Conservation (phyloP, 2,113 vertebrate species). For the Melanerpes aurifrons region DNA sequence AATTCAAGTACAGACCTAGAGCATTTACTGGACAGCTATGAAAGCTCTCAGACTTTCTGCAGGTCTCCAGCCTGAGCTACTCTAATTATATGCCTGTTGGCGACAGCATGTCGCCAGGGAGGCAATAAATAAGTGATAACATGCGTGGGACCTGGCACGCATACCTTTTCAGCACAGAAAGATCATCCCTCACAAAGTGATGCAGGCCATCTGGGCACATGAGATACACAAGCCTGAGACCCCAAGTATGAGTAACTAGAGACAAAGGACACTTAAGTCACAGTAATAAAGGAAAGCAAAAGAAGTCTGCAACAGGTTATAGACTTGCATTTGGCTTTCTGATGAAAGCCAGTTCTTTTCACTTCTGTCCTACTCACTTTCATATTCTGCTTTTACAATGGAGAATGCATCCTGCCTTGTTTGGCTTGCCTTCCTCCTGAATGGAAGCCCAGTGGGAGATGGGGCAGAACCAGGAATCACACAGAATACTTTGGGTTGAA, state of each 20-base stretch:
- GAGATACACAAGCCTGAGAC: slow-evolving; percentile 32
- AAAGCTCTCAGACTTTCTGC: neutral
- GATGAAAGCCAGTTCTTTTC: neutral
- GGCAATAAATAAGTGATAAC: slow-evolving; percentile 49
- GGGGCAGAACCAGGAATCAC: neutral
- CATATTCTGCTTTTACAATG: neutral
- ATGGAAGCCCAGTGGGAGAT: neutral
- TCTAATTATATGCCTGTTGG: slow-evolving; percentile 39
- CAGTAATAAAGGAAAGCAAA: slow-evolving; percentile 1
- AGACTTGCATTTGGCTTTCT: neutral
- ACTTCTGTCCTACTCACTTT: neutral
- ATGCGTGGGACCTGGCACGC: slow-evolving; percentile 25
- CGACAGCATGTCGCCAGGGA: slow-evolving; percentile 16
- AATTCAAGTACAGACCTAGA: neutral
- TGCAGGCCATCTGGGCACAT: slow-evolving; percentile 19
- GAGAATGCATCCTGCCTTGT: neutral
- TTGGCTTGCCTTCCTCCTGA: neutral
- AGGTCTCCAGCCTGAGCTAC: slow-evolving; percentile 26
- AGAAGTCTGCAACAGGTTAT: neutral
- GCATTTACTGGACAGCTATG: slow-evolving; percentile 18
- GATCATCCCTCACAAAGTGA: neutral
- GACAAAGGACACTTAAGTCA: neutral
- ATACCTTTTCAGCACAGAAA: slow-evolving; percentile 2
- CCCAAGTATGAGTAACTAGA: slow-evolving; percentile 28
- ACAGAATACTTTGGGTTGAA: too few relatives aligned